Evolutionary conservation across 2,888 invertebrate genomes (phyloP), one percentile per base, ranked within the genome.

Genomic region (Watsonalla binaria): DNA sequence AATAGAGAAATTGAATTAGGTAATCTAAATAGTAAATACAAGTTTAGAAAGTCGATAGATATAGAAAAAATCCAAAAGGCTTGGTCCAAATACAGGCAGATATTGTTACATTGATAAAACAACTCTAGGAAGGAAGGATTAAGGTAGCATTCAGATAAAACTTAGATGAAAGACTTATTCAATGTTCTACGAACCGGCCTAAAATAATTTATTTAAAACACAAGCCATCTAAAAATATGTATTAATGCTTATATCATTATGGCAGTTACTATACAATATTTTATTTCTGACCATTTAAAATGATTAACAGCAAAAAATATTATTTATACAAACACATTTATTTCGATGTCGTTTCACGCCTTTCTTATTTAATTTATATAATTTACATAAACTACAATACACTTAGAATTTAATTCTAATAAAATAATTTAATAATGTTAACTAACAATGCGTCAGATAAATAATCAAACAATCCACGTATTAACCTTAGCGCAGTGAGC

Each of bases 31-130:
- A 8, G 42, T 11, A 42, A 11, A 42, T 42, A 9, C 8, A 42
- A 42, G 11, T 24, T 24, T 42, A 42, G 42, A 11, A 42, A 42
- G 5, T 6, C 42, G 42, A 11, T 5, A 11, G 37, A 37, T 6
- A 24, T 24, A 24, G 6, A 37, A 42, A 80, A 84, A 82, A 81
- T 84, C 76, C 72, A 83, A 84, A 84, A 62, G 54, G 85, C 81
- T 86, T 86, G 86, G 86, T 85, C 86, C 86, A 66, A 77, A 80
- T 70, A 74, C 68, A 76, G 78, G 70, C 78, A 75, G 74, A 78
- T 67, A 65, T 54, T 51, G 61, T 60, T 61, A 54, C 53, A 51
- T 46, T 57, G 59, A 60, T 50, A 49, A 62, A 53, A 57, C 37
- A 42, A 42, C 42, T 37, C 9, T 42, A 42, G 11, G 42, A 51